Base-by-base conservation (phyloP, 2,888 invertebrate genomes). In the Agriopis leucophaearia region DNA sequence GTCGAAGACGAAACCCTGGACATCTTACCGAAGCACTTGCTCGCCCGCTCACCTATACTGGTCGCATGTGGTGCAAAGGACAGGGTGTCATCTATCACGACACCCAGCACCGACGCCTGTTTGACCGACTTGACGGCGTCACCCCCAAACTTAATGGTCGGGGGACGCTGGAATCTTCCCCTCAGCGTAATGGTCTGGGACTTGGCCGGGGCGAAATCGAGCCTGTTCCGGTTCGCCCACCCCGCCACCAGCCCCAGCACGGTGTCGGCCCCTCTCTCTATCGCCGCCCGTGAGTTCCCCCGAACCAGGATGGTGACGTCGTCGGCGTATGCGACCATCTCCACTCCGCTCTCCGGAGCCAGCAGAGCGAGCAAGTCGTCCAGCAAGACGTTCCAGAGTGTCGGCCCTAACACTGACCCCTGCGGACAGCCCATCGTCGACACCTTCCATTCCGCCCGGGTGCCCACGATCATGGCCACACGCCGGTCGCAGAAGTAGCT, bases 141-240 rank as follows among this genome's bases (percentile, higher is more conserved):
- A n/a, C n/a, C n/a, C n/a, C n/a, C n/a, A n/a, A n/a, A n/a, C n/a
- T n/a, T n/a, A n/a, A n/a, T n/a, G n/a, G n/a, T n/a, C n/a, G n/a
- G 45, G 45, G n/a, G 45, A 13, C 45, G 45, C 45, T 45, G 45
- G n/a, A 45, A 15, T 7, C n/a, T 45, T 3, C n/a, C 45, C 45
- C n/a, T 45, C n/a, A 45, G n/a, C 45, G 45, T 45, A 0, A n/a
- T 15, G 2, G 45, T 45, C 3, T 12, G 6, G n/a, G 45, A 45
- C 45, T 45, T 45, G 13, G 45, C 45, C n/a, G 45, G 45, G 15
- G 45, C 45, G n/a, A 45, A 45, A n/a, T 45, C 15, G n/a, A 45
- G 45, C n/a, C 45, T 45, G n/a, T 45, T 45, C 5, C 15, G 45
- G 45, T 2, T 15, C n/a, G 15, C 45, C 45, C 45, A 15, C 45